Evolutionary conservation across 2,113 vertebrate genomes (phyloP), one percentile per base, ranked within the genome.

Genomic region (Neodon shergylaensis): DNA sequence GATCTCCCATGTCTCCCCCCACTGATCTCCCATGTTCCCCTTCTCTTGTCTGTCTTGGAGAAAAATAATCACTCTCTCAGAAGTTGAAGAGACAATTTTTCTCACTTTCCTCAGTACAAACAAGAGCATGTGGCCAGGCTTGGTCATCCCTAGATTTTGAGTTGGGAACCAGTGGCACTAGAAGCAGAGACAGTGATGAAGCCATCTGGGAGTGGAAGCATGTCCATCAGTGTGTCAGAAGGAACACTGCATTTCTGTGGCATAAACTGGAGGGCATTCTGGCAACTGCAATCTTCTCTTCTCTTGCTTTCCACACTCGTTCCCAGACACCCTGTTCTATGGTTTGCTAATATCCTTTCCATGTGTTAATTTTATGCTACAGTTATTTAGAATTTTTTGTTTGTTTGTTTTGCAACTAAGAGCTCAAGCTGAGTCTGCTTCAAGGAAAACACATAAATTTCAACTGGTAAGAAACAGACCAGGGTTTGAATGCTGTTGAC

Each of bases 341-440:
- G 79, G 24, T 47, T 47, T 58, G 39, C 33, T 66, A n/a, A n/a
- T 65, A 49, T 14, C 33, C 24, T 89, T 91, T 33, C 24, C 26
- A 42, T 72, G 77, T 39, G 36, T 54, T 86, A 11, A 28, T 89
- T 94, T 73, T 28, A 54, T 82, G 19, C 52, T 70, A 22, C 36
- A 83, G 44, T 90, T 66, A 54, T 33, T 90, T 47, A n/a, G 68
- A 90, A 21, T 68, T 74, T 17, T 68, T 74, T 17, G 39, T 24
- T 94, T 87, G 11, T 91, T 87, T 83, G 76, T n/a, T 58, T 96
- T 76, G 16, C 28, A 90, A 42, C 42, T 65, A 85, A 72, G 47
- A 87, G 84, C 26, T 74, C 21, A 2, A 72, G 5, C 54, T 79
- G 36, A 83, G 33, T 66, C 44, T 26, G 42, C 28, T 42, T 87